Evolutionary conservation across 2,797 vertebrate genomes (phyloP), one percentile per base, ranked within the genome.

Genomic region (Acanthurus lineatus): DNA sequence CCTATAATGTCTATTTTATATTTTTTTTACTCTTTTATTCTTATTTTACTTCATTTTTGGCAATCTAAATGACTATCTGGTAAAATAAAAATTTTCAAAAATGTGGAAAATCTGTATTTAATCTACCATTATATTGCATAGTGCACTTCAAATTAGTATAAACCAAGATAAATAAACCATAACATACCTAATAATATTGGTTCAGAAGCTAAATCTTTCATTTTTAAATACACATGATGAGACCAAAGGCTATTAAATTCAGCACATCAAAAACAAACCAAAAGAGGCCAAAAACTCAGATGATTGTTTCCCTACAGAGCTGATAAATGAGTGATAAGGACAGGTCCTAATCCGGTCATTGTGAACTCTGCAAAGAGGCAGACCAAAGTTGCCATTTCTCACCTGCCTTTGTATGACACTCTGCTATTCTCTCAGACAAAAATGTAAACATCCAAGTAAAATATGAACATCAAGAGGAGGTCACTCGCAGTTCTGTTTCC

Each of bases 401-500:
- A 86, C 79, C 76, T 71, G 81, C 63, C 75, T 88, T 87, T 84
- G 65, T 82, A 1, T 88, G 86, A 91, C 88, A 91, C 72, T 80
- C 77, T 65, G 78, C 86, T 89, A 86, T 88, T 90, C 74, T 86
- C 71, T 2, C 6, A 58, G 67, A 82, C 74, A 54, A 76, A 90
- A 92, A 92, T 86, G 78, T 91, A 91, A 94, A 93, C 85, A 88
- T 81, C 58, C n/a, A 42, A 51, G 65, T 88, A 83, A 91, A 88
- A 86, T 86, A 85, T 84, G 85, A 83, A 83, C 80, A 79, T 59
- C 51, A 73, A 78, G 69, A 66, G 40, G 77, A 76, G 89, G 89
- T 90, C 88, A 83, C 44, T 77, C 16, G 56, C 79, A 86, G 91
- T 89, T 91, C 79, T 93, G 91, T 93, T 93, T 93, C 89, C 72